Evolutionary conservation across 64 coral and sea anemone species (phyloP).

Genomic region (Porites australiensis): DNA sequence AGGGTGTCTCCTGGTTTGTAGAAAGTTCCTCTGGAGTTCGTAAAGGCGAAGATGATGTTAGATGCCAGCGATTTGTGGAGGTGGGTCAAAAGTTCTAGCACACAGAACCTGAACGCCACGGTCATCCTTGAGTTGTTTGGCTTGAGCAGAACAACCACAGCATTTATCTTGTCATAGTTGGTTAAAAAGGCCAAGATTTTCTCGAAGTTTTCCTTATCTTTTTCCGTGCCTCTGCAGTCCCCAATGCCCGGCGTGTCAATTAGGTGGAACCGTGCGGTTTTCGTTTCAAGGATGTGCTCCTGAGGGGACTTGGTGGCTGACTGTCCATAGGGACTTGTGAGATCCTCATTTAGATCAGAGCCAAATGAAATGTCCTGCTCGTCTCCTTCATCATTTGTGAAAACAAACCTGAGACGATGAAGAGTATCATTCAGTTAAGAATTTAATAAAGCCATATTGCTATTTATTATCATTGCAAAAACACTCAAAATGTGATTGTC

Average conservation of each 20-base stretch:
- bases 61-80: slow-evolving; percentile 42
- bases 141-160: slow-evolving; percentile 49
- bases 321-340: not conserved
- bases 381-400: slow-evolving; percentile 20
- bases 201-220: slow-evolving; percentile 44
- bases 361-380: slow-evolving; percentile 7
- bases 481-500: too few species aligned
- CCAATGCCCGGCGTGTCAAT: slow-evolving; percentile 49
- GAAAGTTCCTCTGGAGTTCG: slow-evolving; percentile 49
- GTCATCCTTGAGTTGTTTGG: slow-evolving; percentile 45
- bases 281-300: not conserved
- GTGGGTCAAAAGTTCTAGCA: slow-evolving; percentile 35
- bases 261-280: slow-evolving; percentile 14
- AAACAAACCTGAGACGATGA: slow-evolving; percentile 14
- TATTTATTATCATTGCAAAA: too few species aligned
- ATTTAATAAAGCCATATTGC: too few species aligned
- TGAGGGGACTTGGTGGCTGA: slow-evolving; percentile 23
- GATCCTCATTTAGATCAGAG: slow-evolving; percentile 3
- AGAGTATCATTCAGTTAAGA: too few species aligned
- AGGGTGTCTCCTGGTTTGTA: slow-evolving; percentile 36
- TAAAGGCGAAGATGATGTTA: slow-evolving; percentile 50
- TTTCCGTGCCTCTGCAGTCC: slow-evolving; percentile 6
- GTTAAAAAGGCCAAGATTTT: slow-evolving; percentile 45
- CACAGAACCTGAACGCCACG: slow-evolving; percentile 37
- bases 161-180: slow-evolving; percentile 31